Evolutionary conservation across 30 jellyfish, hydroid and myxozoan genomes (phyloP), one percentile per base, ranked within the genome.

Genomic region (Hydractinia symbiolongicarpus): DNA sequence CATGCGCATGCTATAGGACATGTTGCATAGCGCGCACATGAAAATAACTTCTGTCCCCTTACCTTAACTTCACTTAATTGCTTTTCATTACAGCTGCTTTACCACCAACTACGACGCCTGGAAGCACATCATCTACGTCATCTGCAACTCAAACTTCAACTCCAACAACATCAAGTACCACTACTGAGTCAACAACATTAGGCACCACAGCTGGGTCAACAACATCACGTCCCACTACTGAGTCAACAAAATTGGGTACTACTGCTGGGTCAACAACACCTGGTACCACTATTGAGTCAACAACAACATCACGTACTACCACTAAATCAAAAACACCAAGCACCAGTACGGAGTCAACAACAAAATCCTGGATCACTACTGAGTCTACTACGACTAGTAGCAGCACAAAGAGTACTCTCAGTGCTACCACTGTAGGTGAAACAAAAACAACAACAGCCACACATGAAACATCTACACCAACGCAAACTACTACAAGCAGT

Each of bases 191-290:
- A 66, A 80, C 84, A 6, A 78, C 61, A 8, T 17, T 53, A 15
- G 9, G 81, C 4, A 51, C 54, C 57, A 53, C 79, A 60, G 55
- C 11, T 20, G 77, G 60, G 70, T 6, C 80, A 8, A 71, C 80
- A 19, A 19, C 80, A 8, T 20, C 80, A 50, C 40, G 52, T 20
- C 56, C 52, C 7, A 71, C 55, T 19, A 71, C 80, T 7, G 17
- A 71, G 4, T 50, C n/a, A 8, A 71, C 80, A 30, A 30, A 30
- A 30, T 30, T 30, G 44, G 44, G 44, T 30, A 30, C 44, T 2
- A 30, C 44, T 9, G 54, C 52, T 10, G 66, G 49, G 72, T 79
- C 88, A 5, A 61, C 88, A 79, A 79, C 88, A 62, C 69, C 71
- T 7, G 86, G 52, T 4, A 58, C 71, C 5, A 44, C 88, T 6